A percentile compares a stretch with the other conserved stretches of the same genome.
phyloP scores from a whole-genome alignment of 2,888 invertebrate genomes.

The Pogonocherus hispidulus region DNA sequence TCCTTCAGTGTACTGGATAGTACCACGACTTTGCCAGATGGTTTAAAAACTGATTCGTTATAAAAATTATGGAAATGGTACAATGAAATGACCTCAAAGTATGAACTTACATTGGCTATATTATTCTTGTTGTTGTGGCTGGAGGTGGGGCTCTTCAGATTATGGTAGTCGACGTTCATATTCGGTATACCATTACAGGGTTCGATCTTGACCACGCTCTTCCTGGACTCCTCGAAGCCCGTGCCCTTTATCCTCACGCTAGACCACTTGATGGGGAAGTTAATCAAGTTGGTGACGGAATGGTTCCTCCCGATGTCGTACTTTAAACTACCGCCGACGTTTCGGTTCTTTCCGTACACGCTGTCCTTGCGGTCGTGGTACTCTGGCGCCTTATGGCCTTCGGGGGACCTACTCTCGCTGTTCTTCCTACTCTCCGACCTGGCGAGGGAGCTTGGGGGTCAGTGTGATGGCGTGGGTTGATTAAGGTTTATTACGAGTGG shows the following conservation, averaged over 20 bases:
- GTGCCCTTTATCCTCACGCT: conserved; percentile 77
- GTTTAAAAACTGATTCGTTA: too few species aligned
- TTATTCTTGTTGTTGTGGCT: conserved; percentile 62
- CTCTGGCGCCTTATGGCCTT: conserved; percentile 29
- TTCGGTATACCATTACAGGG: conserved; percentile 73
- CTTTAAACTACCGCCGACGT: conserved; percentile 64
- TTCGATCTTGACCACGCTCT: conserved; percentile 76
- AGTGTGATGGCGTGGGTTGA: neutral
- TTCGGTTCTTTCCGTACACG: conserved; percentile 50
- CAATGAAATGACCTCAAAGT: too few species aligned
- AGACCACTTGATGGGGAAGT: conserved; percentile 73
- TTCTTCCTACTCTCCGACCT: conserved; percentile 48
- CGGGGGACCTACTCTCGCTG: conserved; percentile 45
- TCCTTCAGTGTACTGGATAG: too few species aligned
- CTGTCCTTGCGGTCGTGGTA: conserved; percentile 33
- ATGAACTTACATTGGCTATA: conserved; percentile 67
- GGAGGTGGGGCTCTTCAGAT: conserved; percentile 61
- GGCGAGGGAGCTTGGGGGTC: neutral
- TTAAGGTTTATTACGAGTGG: neutral
- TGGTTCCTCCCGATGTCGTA: conserved; percentile 65
- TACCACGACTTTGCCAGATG: too few species aligned
- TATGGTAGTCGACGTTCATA: conserved; percentile 60
- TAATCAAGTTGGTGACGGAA: conserved; percentile 62
- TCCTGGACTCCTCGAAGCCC: conserved; percentile 75
- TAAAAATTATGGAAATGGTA: too few species aligned